Evolutionary conservation across 2,113 vertebrate genomes (phyloP), one percentile per base, ranked within the genome.

Genomic region (Pollachius pollachius): DNA sequence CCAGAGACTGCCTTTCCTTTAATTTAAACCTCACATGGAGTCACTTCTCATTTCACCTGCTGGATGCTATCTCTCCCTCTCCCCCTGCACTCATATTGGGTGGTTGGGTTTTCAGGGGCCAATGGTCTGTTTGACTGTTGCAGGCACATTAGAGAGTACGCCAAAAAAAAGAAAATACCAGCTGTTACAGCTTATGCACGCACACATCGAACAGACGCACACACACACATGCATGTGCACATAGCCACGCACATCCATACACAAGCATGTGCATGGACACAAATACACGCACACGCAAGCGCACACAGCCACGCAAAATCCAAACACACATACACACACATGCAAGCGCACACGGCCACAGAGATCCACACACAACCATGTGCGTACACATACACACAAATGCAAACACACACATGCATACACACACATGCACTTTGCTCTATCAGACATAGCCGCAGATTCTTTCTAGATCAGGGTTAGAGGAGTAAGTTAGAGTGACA

Each of bases 11-110:
- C 75, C 83, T 71, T 81, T 81, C 37, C 81, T 69, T 77, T 84
- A 84, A 87, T 86, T 86, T 75, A 85, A 80, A 81, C 78, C 87
- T 88, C 86, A 87, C 83, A 87, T 86, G 79, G 86, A 86, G 86
- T 89, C 82, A 84, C 82, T 82, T 84, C 85, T 80, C 71, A 86
- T 81, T 82, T 82, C 67, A 81, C 83, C 86, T 87, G 73, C 68
- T 34, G 13, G 11, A 73, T 81, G 80, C 73, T 73, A 73, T 65
- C 79, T 80, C 82, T 68, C 85, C 83, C 15, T 74, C 75, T 64
- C 68, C 84, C 74, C 72, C 70, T 71, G 65, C 67, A 62, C 84
- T 69, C 82, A 75, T 70, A 78, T 88, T 83, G 84, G 76, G 70
- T 68, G 82, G 83, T 81, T 83, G 72, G 85, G 71, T 86, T 85